These are phyloP conservation scores for Pteronotus mesoamericanus DNA, from an alignment of 2,797 vertebrate species.

Conservation along the genomic window DNA sequence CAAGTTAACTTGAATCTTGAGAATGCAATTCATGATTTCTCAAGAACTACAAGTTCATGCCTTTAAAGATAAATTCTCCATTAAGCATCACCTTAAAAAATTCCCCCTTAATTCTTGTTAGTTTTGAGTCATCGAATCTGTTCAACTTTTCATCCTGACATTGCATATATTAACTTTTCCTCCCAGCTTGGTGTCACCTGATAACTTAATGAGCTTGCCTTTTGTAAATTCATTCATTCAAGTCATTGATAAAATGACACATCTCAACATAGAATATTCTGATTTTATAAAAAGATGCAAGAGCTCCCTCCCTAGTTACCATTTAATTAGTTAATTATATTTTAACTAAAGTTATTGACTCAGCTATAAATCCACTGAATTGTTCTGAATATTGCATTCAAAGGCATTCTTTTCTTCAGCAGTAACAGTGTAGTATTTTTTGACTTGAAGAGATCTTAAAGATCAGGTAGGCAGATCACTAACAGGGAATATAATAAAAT, in stretches of 20 bases:
- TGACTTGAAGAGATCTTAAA: not conserved
- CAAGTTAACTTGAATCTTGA: constrained; percentile 17
- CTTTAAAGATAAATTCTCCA: not conserved
- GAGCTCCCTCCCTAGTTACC: not conserved
- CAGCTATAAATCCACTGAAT: not conserved
- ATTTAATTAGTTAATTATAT: constrained; percentile 5
- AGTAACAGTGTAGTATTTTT: not conserved
- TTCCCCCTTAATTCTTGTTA: not conserved
- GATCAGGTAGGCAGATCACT: not conserved
- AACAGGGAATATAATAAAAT: not conserved
- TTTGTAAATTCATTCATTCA: constrained; percentile 38
- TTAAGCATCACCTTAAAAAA: not conserved
- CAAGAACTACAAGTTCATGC: not conserved
- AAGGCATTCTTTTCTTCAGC: not conserved
- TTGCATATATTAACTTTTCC: constrained; percentile 26
- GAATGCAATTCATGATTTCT: not conserved
- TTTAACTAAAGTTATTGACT: constrained; percentile 34
- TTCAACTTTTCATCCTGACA: constrained; percentile 39
- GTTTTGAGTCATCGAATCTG: constrained; percentile 28
- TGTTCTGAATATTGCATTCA: not conserved
- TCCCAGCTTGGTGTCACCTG: not conserved
- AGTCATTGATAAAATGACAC: constrained; percentile 43
- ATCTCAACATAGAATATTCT: not conserved
- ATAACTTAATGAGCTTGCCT: constrained; percentile 31
- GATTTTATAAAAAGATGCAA: constrained; percentile 13